phyloP scores from a whole-genome alignment of 2,888 invertebrate genomes.

The Griposia aprilina region DNA sequence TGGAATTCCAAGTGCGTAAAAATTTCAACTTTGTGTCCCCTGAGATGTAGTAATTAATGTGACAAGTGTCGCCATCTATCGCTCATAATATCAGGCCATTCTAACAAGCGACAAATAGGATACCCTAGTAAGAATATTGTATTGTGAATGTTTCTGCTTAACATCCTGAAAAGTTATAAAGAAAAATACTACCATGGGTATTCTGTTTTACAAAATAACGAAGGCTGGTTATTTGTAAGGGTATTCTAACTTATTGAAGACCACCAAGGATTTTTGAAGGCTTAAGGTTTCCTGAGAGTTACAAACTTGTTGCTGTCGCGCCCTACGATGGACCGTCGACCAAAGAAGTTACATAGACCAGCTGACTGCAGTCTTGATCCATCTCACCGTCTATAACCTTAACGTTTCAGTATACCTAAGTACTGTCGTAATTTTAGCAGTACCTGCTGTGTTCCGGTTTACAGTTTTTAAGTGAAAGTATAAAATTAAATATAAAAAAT shows the following conservation, averaged over 20 bases:
- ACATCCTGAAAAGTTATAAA: not conserved
- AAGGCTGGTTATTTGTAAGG: not conserved
- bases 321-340: not conserved
- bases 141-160: not conserved
- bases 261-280: not conserved
- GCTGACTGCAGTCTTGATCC: not conserved
- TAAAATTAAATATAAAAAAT: too few species aligned
- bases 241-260: not conserved
- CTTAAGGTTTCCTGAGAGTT: not conserved
- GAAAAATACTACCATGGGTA: not conserved
- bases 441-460: not conserved
- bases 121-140: not conserved
- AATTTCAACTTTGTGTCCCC: not conserved
- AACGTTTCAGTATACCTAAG: not conserved
- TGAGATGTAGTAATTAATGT: not conserved
- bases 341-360: not conserved
- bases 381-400: not conserved
- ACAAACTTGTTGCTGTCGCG: not conserved
- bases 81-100: not conserved
- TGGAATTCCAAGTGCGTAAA: not conserved
- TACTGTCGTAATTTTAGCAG: not conserved
- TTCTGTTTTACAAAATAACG: not conserved
- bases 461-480: not conserved
- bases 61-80: conserved; percentile 49
- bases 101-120: not conserved